Evolutionary conservation across 2,797 vertebrate genomes (phyloP), one percentile per base, ranked within the genome.

Genomic region (Hoplostethus atlanticus): DNA sequence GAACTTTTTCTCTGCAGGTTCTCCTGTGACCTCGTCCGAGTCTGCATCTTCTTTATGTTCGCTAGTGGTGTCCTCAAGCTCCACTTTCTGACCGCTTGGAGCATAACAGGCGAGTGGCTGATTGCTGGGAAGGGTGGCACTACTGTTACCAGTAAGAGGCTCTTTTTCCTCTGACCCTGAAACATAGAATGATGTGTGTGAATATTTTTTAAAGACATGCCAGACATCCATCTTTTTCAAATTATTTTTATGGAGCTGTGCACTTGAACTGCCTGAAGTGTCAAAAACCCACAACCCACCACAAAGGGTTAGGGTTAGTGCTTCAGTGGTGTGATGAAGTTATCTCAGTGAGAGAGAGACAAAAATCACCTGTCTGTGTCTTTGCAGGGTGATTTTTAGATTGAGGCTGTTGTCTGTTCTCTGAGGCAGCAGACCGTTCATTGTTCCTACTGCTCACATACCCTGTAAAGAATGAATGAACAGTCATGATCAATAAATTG

Each of bases 161-260:
- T 21, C 7, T 52, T 0, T 3, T 7, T 77, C 50, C 0, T 68
- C 31, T 53, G 13, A 21, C 30, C 31, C 88, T 84, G 70, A 71
- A 84, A 86, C 15, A 75, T 1, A 76, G 0, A 60, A 3, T 13
- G n/a, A 51, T 13, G 16, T 5, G n/a, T n/a, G n/a, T 3, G 21
- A 21, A 21, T 21, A 21, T 21, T 1, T 21, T 21, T 21, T 21
- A 21, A 21, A 21, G 21, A 21, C 21, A 21, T 21, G 1, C 21
- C 21, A 21, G 21, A 21, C 21, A 21, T 21, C 21, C 21, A 21
- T 21, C 21, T 21, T 21, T 21, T 21, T 21, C 21, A 21, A 21
- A 21, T 21, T 21, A 21, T 21, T 21, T 21, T 21, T 21, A 21
- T 21, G 21, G 21, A 21, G 21, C 21, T 21, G 21, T 21, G 21